Evolutionary conservation across 2,113 vertebrate species (phyloP).

Genomic region (Dasypus novemcinctus): DNA sequence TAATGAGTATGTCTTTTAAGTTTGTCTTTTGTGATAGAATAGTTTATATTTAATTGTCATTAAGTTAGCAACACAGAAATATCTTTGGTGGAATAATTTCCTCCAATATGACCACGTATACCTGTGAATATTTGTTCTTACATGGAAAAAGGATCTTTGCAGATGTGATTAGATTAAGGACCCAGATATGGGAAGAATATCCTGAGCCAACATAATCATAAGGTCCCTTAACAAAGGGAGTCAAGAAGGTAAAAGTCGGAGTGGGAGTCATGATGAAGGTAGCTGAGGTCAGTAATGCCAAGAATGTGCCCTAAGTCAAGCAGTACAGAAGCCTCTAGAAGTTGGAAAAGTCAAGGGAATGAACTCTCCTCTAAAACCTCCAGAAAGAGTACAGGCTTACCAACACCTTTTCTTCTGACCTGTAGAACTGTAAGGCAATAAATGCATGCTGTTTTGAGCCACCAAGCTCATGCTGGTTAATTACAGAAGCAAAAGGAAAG

Average conservation of each 20-base stretch:
- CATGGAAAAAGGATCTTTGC: background rate
- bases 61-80: background rate
- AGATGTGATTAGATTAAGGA: no score
- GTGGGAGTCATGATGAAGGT: background rate
- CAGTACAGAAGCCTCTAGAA: background rate
- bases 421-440: background rate
- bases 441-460: background rate
- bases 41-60: no score
- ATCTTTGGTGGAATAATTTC: background rate
- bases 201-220: background rate
- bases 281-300: background rate
- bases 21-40: background rate
- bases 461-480: background rate
- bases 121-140: background rate
- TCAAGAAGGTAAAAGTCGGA: background rate
- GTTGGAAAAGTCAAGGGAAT: background rate
- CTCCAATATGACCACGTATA: background rate
- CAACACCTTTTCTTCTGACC: background rate
- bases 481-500: background rate
- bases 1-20: background rate
- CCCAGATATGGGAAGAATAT: background rate
- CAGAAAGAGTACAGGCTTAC: background rate
- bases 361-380: background rate
- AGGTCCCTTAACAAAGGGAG: background rate
- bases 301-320: background rate